Evolutionary conservation across 2,113 vertebrate species (phyloP), one percentile per base, ranked within the genome.

Genomic region (Salminus brasiliensis): DNA sequence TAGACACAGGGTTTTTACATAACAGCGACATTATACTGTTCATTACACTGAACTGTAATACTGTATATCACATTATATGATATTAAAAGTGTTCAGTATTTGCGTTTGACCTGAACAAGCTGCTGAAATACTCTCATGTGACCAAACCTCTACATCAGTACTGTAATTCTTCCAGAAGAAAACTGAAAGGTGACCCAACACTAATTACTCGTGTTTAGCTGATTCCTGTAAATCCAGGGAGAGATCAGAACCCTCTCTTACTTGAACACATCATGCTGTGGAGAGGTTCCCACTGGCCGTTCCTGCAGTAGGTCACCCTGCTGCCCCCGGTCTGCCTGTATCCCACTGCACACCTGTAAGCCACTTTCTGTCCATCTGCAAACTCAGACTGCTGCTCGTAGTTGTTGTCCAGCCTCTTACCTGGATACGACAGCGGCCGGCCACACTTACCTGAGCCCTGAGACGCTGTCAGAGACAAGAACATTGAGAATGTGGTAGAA

Each of bases 241-340:
- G n/a, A 5, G 0, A 62, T 36, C 43, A 57, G 47, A 34, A 8
- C 2, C 3, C 2, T 7, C 5, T 52, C 90, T 85, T 77, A 92
- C 92, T 87, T 66, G 79, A 16, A 23, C 92, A 93, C 11, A 76
- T 82, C 0, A 91, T 72, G 8, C 32, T 79, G 23, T n/a, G n/a
- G n/a, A 91, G 66, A 4, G 16, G 65, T 74, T 29, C 85, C 92
- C 92, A 93, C 0, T 0, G 1, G 30, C 90, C 90, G 0, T 9
- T 0, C 0, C 0, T 0, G 57, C 91, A 93, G 57, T 16, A 2
- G 43, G 80, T 77, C 0, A 6, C 5, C 0, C 27, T 3, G 15
- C 3, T 62, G 10, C 90, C 88, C 0, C 0, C 5, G 5, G 10
- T 1, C 0, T 55, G n/a, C 2, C 4, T 32, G 62, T 74, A 83